Conservation (phyloP, 1,140 invertebrate genomes). For the Ctenoplectra terminalis region DNA sequence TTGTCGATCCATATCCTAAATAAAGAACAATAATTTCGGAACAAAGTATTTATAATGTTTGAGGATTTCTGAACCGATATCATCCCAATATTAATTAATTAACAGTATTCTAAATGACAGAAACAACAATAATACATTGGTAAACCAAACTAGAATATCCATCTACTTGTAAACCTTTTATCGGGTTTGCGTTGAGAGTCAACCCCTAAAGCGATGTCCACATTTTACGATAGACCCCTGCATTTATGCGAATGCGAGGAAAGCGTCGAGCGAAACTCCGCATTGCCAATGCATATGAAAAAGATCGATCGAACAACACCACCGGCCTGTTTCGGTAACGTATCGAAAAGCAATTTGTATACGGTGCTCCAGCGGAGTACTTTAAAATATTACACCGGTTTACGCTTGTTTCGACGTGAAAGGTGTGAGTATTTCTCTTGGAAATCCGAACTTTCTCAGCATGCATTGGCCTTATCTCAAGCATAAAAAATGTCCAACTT, state of each 20-base stretch:
- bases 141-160: constrained; percentile 7
- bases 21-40: no score
- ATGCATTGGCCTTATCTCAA: neutral
- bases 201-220: neutral
- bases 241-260: constrained; percentile 5
- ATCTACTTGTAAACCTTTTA: neutral
- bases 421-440: constrained; percentile 6
- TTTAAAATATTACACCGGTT: constrained; percentile 46
- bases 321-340: constrained; percentile 34
- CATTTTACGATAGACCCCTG: neutral
- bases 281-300: constrained; percentile 28
- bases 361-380: neutral
- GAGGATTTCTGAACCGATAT: no score
- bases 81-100: neutral
- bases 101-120: neutral
- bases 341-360: constrained; percentile 46
- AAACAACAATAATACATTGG: neutral
- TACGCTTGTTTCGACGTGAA: constrained; percentile 9
- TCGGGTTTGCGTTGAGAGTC: neutral
- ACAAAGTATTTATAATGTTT: no score
- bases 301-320: constrained; percentile 33
- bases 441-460: constrained; percentile 4
- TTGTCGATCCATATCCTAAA: no score
- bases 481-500: neutral
- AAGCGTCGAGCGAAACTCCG: neutral